These are phyloP conservation scores for Cydia fagiglandana DNA, from an alignment of 1,140 invertebrate species.

Conservation along the genomic window DNA sequence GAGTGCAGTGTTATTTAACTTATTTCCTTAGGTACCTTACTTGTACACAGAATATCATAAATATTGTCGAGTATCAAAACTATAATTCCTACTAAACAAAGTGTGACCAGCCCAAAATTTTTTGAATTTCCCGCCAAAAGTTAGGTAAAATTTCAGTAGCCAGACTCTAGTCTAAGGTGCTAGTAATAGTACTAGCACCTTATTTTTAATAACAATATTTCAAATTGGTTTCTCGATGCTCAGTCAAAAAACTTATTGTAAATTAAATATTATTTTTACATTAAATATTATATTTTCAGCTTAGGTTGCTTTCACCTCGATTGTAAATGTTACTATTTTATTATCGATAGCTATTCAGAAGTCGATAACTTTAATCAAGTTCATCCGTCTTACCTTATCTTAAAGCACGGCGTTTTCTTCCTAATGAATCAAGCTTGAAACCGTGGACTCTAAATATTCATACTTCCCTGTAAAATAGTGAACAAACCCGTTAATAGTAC, in stretches of 20 bases:
- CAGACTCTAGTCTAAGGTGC: too few relatives aligned
- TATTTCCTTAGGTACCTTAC: too few relatives aligned
- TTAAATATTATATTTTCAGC: background rate
- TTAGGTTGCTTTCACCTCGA: background rate
- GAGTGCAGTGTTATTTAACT: too few relatives aligned
- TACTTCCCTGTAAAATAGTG: background rate
- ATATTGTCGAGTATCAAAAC: too few relatives aligned
- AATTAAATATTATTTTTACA: background rate
- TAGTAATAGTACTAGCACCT: too few relatives aligned
- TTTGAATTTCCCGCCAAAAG: too few relatives aligned
- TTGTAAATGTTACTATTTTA: background rate
- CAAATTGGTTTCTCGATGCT: too few relatives aligned
- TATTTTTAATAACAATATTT: too few relatives aligned
- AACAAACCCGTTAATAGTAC: background rate
- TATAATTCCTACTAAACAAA: too few relatives aligned
- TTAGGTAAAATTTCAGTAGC: too few relatives aligned
- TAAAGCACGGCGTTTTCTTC: background rate
- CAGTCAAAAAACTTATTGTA: background rate
- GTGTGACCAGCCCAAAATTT: too few relatives aligned
- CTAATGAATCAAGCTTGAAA: constrained; percentile 1
- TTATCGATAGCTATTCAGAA: constrained; percentile 6
- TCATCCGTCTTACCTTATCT: constrained; percentile 5
- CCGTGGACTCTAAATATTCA: background rate
- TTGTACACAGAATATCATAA: too few relatives aligned
- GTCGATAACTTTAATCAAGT: constrained; percentile 4